A percentile compares a stretch with the other conserved stretches of the same genome.
phyloP scores from a whole-genome alignment of 2,888 invertebrate genomes.

The Timema cristinae region DNA sequence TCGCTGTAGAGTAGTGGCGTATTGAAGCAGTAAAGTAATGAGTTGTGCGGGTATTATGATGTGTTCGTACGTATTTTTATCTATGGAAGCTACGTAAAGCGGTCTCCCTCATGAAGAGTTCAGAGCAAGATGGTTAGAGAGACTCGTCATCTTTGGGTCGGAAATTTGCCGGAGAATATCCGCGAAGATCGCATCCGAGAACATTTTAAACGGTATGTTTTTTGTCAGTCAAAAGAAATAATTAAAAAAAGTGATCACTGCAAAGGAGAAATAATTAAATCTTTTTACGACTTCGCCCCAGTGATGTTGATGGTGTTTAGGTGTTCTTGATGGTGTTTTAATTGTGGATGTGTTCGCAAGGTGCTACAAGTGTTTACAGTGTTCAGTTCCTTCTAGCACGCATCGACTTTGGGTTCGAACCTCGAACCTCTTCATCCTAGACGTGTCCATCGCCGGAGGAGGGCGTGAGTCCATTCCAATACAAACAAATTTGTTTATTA shows the following conservation, averaged over 20 bases:
- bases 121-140: slow-evolving; percentile 99
- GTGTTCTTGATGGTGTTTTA: slow-evolving; percentile 25
- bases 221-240: slow-evolving; percentile 5
- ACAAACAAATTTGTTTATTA: no score
- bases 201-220: slow-evolving; percentile 91
- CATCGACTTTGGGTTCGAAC: no score
- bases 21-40: slow-evolving; percentile 41
- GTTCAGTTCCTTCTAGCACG: neutral
- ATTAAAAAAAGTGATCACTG: slow-evolving; percentile 15
- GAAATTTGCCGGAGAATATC: slow-evolving; percentile 99
- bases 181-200: slow-evolving; percentile 96
- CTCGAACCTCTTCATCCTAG: no score
- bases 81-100: slow-evolving; percentile 43
- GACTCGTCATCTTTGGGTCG: slow-evolving; percentile 99
- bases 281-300: slow-evolving; percentile 15
- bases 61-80: slow-evolving; percentile 44
- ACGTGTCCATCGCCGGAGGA: no score
- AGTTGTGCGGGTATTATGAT: slow-evolving; percentile 33
- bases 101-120: slow-evolving; percentile 79
- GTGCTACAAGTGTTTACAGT: slow-evolving; percentile 27
- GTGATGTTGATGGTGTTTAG: slow-evolving; percentile 20
- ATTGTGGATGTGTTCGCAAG: slow-evolving; percentile 25
- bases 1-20: slow-evolving; percentile 49
- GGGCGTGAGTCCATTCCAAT: no score
- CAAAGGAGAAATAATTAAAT: slow-evolving; percentile 14